Evolutionary conservation across 2,888 invertebrate genomes (phyloP).

Genomic region (Tricholauxania praeusta): DNA sequence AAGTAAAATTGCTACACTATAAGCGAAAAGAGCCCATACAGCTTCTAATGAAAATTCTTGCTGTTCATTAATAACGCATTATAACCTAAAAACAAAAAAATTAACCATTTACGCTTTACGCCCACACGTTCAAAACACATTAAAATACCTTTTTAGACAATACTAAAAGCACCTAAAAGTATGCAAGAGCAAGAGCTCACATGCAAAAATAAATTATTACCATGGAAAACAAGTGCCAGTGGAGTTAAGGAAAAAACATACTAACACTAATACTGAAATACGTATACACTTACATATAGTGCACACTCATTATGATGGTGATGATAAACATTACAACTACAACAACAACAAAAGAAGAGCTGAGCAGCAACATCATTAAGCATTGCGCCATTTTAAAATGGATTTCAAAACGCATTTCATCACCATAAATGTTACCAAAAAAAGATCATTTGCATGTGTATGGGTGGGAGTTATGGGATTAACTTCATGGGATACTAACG

Average conservation of each 20-base stretch:
- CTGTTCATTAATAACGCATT: constrained; percentile 77
- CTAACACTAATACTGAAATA: constrained; percentile 5
- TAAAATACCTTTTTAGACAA: constrained; percentile 41
- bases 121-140: constrained; percentile 36
- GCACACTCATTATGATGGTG: constrained; percentile 21
- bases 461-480: constrained; percentile 2
- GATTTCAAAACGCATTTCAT: constrained; percentile 10
- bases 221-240: neutral
- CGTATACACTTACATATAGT: constrained; percentile 10
- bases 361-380: constrained; percentile 8
- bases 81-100: constrained; percentile 49
- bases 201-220: constrained; percentile 27
- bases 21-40: neutral
- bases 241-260: constrained; percentile 21
- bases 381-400: constrained; percentile 47
- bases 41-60: constrained; percentile 76
- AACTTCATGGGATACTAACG: neutral
- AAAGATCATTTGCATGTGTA: constrained; percentile 14
- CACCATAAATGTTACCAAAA: constrained; percentile 44
- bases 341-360: constrained; percentile 1
- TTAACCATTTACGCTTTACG: constrained; percentile 2
- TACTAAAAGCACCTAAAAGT: constrained; percentile 19
- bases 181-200: constrained; percentile 21
- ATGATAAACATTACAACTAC: neutral
- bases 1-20: constrained; percentile 1